Evolutionary conservation across 2,888 invertebrate species (phyloP), one percentile per base, ranked within the genome.

Genomic region (Protophormia terraenovae): DNA sequence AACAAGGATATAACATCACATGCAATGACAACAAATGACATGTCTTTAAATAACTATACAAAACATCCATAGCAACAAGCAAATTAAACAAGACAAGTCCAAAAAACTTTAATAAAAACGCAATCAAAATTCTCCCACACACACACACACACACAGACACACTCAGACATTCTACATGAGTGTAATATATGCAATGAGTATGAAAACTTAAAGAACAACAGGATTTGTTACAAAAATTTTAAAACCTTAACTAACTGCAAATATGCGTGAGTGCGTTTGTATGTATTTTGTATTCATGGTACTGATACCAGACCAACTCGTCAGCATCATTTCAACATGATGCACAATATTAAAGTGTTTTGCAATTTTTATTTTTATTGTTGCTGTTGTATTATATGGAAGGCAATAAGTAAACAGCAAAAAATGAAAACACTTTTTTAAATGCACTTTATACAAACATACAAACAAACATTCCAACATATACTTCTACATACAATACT

Each of bases 41-140:
- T 92, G 89, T 92, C 92, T 32, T 86, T 92, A 83, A 92, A 92
- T 79, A 92, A 92, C 87, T 92, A 92, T 73, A 92, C 92, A 35
- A 92, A 92, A 88, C 92, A 92, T 91, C 92, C 92, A 88, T 92
- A 91, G 91, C 66, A 89, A 88, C 83, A 73, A 73, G 71, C 75
- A 82, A 69, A 83, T 75, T 76, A 76, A 86, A 77, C 58, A 87
- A 86, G 87, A 88, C n/a, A 79, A 53, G 19, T 47, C 4, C 45
- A 55, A 72, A 29, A 19, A 53, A 72, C 50, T 67, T 50, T 41
- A 77, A 58, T 41, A 75, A 76, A 66, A 62, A 62, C n/a, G 10
- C 69, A 47, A 55, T 19, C 29, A 19, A 62, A 1, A 24, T 27
- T 50, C 32, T n/a, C 16, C 22, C 32, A 27, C 50, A 47, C 10